phyloP scores from a whole-genome alignment of 1,140 invertebrate genomes.

The Ostrea denselamellosa region DNA sequence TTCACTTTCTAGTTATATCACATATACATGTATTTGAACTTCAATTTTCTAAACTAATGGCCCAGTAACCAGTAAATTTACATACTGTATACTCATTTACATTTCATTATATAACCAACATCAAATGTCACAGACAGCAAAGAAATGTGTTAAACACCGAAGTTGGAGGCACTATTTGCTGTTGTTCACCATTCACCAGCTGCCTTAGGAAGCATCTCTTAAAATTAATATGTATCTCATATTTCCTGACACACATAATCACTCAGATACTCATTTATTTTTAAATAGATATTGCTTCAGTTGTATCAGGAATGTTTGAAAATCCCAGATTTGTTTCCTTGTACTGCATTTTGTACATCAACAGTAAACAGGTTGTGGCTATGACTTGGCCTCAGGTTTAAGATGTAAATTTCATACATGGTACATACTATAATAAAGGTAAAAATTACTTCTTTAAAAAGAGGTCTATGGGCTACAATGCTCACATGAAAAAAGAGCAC shows the following conservation, averaged over 20 bases:
- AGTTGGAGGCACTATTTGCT: not conserved
- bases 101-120: not conserved
- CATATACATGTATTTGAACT: not conserved
- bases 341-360: not conserved
- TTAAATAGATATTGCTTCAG: not conserved
- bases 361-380: not conserved
- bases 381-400: not conserved
- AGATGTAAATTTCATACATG: not conserved
- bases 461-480: no score
- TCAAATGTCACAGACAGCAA: not conserved
- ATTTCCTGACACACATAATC: not conserved
- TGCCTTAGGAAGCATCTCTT: slow-evolving; percentile 15
- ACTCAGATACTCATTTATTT: not conserved
- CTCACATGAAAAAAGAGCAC: no score
- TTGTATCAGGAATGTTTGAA: slow-evolving; percentile 4
- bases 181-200: not conserved
- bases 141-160: not conserved
- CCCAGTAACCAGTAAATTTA: not conserved
- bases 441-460: no score
- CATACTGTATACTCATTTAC: not conserved
- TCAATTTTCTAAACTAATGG: not conserved
- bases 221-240: not conserved
- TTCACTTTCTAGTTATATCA: not conserved
- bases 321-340: not conserved
- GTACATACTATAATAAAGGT: no score